Conservation (phyloP, 2,888 invertebrate genomes). For the Thalpophila matura region DNA sequence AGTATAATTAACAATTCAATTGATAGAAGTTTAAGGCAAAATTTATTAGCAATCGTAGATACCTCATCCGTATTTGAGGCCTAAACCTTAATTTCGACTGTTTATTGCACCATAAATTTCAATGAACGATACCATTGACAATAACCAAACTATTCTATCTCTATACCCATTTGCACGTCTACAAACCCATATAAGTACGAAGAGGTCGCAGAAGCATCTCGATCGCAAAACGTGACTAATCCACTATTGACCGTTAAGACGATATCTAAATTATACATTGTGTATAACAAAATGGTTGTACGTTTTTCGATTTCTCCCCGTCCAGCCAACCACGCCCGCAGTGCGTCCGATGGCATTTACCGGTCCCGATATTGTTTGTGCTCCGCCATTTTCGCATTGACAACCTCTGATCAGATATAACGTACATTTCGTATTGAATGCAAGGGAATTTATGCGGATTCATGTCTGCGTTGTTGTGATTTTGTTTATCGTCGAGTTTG, state of each 20-base stretch:
- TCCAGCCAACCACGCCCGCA: constrained; percentile 66
- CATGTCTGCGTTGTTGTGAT: constrained; percentile 67
- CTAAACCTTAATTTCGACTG: constrained; percentile 34
- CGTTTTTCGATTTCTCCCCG: constrained; percentile 65
- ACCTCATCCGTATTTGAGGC: constrained; percentile 26
- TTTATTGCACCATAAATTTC: constrained; percentile 56
- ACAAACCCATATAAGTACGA: constrained; percentile 43
- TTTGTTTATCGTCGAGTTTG: constrained; percentile 67
- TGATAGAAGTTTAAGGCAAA: constrained; percentile 43
- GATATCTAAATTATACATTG: constrained; percentile 82
- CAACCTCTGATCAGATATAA: constrained; percentile 71
- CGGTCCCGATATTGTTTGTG: constrained; percentile 73
- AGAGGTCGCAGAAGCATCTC: constrained; percentile 70
- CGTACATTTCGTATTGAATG: constrained; percentile 66
- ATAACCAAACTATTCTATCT: constrained; percentile 12
- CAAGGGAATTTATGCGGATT: constrained; percentile 71
- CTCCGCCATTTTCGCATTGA: constrained; percentile 75
- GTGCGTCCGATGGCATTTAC: constrained; percentile 82
- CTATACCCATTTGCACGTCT: constrained; percentile 42
- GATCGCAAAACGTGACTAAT: constrained; percentile 78
- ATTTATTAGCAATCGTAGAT: constrained; percentile 37
- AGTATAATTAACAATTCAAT: constrained; percentile 37
- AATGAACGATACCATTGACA: constrained; percentile 38
- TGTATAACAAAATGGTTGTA: constrained; percentile 69
- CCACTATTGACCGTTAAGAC: constrained; percentile 73